Evolutionary conservation across 2,888 invertebrate species (phyloP), one percentile per base, ranked within the genome.

Genomic region (Dimorphilus gyrociliatus): DNA sequence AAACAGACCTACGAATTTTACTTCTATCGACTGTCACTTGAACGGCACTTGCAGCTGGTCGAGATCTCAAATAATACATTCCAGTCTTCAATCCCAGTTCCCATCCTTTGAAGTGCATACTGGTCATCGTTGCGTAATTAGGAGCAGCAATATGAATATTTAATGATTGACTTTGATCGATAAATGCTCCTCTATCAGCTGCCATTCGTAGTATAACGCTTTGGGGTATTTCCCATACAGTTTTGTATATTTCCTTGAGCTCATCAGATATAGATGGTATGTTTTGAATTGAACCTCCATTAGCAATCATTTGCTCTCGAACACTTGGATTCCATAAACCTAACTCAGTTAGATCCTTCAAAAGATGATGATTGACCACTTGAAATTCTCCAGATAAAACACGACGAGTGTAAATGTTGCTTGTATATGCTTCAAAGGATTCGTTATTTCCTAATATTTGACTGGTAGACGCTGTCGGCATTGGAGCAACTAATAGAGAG

Each of bases 361-460:
- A 62, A 38, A 97, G 68, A 64, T 97, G 94, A 45, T 86, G 88
- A 62, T 97, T 97, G 0, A 97, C 90, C 15, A 92, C 74, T 60
- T 70, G 69, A 55, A 90, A 92, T 66, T 92, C 90, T 1, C 94
- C 94, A 3, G 88, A 88, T 4, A 92, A 67, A 1, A 97, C 94
- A 29, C 90, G 69, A 19, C 94, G 69, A 14, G 80, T 77, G 63
- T 94, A 97, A 46, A 97, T 84, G 56, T 97, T 97, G 19, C 84
- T 88, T 1, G 92, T 94, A 62, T 92, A 97, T 0, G 97, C 85
- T 63, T 97, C 97, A 52, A 92, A 80, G 0, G 90, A 84, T 63
- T 97, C 94, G 59, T 94, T 97, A 58, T 97, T 99, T 13, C 97
- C 97, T 25, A 97, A 72, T 53, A 99, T 99, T 66, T 97, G 94